Evolutionary conservation across 1,140 invertebrate species (phyloP).

Genomic region (Lordiphosa stackelbergi): DNA sequence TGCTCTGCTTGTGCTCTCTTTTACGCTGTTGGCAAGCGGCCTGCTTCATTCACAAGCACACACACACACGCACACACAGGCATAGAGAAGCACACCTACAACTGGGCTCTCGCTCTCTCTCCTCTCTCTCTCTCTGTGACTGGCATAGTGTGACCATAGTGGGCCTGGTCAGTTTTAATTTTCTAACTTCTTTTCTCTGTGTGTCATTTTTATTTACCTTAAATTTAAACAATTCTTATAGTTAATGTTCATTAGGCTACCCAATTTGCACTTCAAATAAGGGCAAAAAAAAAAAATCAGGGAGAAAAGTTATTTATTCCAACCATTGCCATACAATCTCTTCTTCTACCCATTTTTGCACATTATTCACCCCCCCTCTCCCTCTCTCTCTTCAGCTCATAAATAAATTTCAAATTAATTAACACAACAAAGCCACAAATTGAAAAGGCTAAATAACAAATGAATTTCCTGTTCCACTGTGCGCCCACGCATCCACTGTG

Average conservation of each 20-base stretch:
- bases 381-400: too few species aligned
- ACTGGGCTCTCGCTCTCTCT: constrained; percentile 11
- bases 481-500: constrained; percentile 39
- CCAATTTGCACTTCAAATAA: too few species aligned
- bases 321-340: too few species aligned
- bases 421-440: constrained; percentile 12
- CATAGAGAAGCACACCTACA: constrained; percentile 6
- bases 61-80: too few species aligned
- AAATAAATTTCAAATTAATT: constrained; percentile 19
- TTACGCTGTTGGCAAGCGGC: constrained; percentile 48
- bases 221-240: constrained; percentile 1
- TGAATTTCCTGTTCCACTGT: constrained; percentile 26
- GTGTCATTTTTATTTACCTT: not conserved
- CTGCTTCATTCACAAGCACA: constrained; percentile 45
- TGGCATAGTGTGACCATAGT: constrained; percentile 54
- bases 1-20: constrained; percentile 36
- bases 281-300: too few species aligned
- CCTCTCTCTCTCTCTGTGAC: too few species aligned
- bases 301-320: too few species aligned
- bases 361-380: too few species aligned
- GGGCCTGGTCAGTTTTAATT: constrained; percentile 47
- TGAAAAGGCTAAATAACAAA: constrained; percentile 14
- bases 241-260: too few species aligned
- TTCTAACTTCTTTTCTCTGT: not conserved
- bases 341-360: too few species aligned